Percentiles rank a stretch among this genome's conserved stretches.
Evolutionary conservation across 2,797 vertebrate genomes (phyloP).

Genomic region (Rhinogobio ventralis): DNA sequence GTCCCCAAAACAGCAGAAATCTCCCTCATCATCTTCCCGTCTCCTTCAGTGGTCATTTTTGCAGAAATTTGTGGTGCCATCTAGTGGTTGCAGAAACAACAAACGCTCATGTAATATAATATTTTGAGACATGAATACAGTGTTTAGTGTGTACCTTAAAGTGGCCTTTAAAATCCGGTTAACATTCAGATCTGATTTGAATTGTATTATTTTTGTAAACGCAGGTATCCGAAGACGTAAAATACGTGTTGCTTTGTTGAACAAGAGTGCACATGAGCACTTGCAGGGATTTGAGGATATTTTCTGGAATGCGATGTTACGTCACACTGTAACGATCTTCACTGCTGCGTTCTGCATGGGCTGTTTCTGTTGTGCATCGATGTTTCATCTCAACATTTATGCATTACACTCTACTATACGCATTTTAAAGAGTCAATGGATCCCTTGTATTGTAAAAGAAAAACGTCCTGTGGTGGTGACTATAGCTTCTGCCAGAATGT

Average conservation of each 20-base stretch:
- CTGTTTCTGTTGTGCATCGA: constrained; percentile 5
- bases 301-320: constrained; percentile 14
- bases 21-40: constrained; percentile 31
- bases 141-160: constrained; percentile 63
- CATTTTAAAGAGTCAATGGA: background rate
- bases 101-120: constrained; percentile 55
- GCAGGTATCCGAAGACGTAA: background rate
- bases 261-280: constrained; percentile 28
- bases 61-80: constrained; percentile 73
- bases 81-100: constrained; percentile 70
- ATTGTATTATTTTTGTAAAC: constrained; percentile 54
- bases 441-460: background rate
- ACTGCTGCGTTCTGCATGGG: constrained; percentile 21
- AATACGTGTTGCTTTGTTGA: background rate
- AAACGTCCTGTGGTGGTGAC: background rate
- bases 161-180: constrained; percentile 60
- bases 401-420: background rate
- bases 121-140: constrained; percentile 70
- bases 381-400: background rate
- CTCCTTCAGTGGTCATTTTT: constrained; percentile 55
- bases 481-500: too few relatives aligned
- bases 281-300: constrained; percentile 14
- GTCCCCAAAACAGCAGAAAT: constrained; percentile 11
- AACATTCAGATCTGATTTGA: constrained; percentile 63
- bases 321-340: background rate